phyloP scores from a whole-genome alignment of 2,113 vertebrate species.

The Oncorhynchus kisutch region DNA sequence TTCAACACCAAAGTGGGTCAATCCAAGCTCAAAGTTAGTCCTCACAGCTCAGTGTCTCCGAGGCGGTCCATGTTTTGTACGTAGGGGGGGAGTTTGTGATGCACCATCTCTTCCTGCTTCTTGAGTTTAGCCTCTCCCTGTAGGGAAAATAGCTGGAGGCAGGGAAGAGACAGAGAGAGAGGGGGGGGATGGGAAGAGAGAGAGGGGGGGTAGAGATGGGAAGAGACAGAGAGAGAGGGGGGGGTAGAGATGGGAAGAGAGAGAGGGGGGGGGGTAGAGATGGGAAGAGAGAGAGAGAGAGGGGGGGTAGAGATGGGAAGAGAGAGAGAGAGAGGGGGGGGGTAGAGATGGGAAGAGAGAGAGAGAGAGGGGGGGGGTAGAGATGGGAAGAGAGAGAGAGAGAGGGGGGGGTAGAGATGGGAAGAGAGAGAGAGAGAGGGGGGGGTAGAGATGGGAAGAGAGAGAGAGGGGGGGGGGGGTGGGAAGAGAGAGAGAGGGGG shows the following conservation, averaged over 20 bases:
- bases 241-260: too few species aligned
- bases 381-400: too few species aligned
- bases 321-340: too few species aligned
- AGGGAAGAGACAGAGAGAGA: neutral
- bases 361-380: too few species aligned
- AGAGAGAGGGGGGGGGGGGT: accelerated
- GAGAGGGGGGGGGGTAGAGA: neutral
- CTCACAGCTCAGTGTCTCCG: conserved; percentile 96
- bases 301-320: neutral
- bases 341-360: too few species aligned
- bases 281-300: too few species aligned
- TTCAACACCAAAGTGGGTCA: neutral
- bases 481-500: neutral
- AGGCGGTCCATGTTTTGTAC: conserved; percentile 96
- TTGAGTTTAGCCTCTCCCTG: conserved; percentile 81
- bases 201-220: too few species aligned
- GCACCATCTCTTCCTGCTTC: conserved; percentile 74
- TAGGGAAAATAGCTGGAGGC: conserved; percentile 84
- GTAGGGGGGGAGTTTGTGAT: conserved; percentile 89
- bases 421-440: too few species aligned
- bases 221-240: too few species aligned
- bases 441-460: accelerated
- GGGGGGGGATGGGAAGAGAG: neutral
- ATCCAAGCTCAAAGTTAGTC: conserved; percentile 28
- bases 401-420: too few species aligned